Base-by-base conservation (phyloP, 2,113 vertebrate species). In the Vulpes vulpes region DNA sequence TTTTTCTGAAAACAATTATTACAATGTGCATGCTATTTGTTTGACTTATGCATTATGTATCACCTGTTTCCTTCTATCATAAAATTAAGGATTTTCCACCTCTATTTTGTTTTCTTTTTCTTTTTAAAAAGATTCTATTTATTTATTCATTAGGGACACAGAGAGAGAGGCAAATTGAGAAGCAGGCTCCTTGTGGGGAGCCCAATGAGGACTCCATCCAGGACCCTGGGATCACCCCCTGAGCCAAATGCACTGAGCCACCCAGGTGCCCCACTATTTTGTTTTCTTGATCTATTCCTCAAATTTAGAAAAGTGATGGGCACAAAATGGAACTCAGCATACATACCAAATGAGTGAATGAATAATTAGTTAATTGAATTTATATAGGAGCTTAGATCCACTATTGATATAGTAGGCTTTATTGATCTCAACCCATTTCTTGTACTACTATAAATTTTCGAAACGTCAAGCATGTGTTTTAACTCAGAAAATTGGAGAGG, bases 351-450 rank as follows among this genome's bases (percentile, higher is more conserved):
- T 76, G 25, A 51, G 14, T n/a, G 4, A 94, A 62, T 89, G 17
- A 74, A 49, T 81, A 55, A 59, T 43, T 94, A 60, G 53, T n/a
- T 92, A 89, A 59, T 78, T 83, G 88, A 86, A 62, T 11, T 80
- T 89, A 64, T 62, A 62, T 17, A 62, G 30, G 85, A 2, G 17
- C 35, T 91, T 53, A 94, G 22, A 8, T 62, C 4, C 60, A 92
- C n/a, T 67, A 79, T 30, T 92, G 20, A 86, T 88, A 88, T 53
- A 22, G 25, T 30, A 32, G 43, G 35, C n/a, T 91, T 93, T 91
- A 43, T 51, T 76, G 82, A 78, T 87, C 27, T 38, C 23, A 73
- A 49, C 1, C 3, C n/a, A 88, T 79, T 81, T 91, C 38, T 25
- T 76, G 9, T 64, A 71, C 49, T 94, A 11, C 25, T 67, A 59